Evolutionary conservation across 2,888 invertebrate species (phyloP), one percentile per base, ranked within the genome.

Genomic region (Actias luna): DNA sequence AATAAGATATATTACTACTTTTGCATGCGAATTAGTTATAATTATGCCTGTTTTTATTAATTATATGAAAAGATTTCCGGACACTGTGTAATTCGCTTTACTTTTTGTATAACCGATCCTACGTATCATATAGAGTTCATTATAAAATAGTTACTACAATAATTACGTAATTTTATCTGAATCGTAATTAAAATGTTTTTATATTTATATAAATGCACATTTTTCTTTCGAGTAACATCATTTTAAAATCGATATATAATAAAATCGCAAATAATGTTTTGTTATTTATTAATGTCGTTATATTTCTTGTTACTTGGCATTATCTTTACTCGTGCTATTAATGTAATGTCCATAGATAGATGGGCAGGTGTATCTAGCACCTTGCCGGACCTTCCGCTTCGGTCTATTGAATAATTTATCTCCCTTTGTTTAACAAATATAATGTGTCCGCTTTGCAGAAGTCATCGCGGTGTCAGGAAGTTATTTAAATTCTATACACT

Each of bases 341-440:
- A 59, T 18, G n/a, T 42, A 42, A 60, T 59, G 63, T 52, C 50
- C 59, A 58, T 55, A 39, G 42, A 59, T 59, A 27, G 59, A n/a
- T 46, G 35, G 77, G 83, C 90, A 90, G 90, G 87, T 90, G 90
- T 70, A 67, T 63, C 73, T 74, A 79, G 74, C 89, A 91, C 88
- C 89, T 90, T 90, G 88, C 83, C 78, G 73, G 78, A 77, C 80
- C 87, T 89, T 89, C 87, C 85, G 84, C 82, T 81, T 84, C 74
- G 81, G 80, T 82, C 74, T 72, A 77, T 74, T 78, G 82, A 85
- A 85, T 87, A 80, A 82, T 82, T 83, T 82, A 85, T 85, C 78
- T 73, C 75, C 82, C 77, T 78, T 84, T 84, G 80, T 85, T 75
- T 75, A 57, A 36, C 29, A 39, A 42, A 57, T 57, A 29, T 39